phyloP scores from a whole-genome alignment of 2,888 invertebrate genomes.

The Sesia apiformis region DNA sequence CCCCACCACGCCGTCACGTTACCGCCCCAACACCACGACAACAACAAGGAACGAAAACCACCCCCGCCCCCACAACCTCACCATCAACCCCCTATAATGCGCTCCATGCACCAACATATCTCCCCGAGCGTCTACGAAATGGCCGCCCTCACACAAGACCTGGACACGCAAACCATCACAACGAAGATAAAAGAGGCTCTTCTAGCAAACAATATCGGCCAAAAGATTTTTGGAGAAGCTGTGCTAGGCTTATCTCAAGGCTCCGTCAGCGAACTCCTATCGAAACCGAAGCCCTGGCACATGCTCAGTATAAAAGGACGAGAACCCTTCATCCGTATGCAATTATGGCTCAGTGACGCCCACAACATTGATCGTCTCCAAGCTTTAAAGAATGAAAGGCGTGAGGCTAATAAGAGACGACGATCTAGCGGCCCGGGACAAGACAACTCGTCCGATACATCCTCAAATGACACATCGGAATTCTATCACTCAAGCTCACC shows the following conservation, averaged over 20 bases:
- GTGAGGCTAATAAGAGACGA: constrained; percentile 93
- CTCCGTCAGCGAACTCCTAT: constrained; percentile 96
- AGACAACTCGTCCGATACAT: constrained; percentile 91
- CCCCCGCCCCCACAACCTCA: constrained; percentile 76
- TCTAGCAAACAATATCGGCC: constrained; percentile 97
- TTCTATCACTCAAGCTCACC: constrained; percentile 90
- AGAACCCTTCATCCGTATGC: constrained; percentile 97
- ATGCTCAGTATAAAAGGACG: constrained; percentile 98
- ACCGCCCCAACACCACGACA: constrained; percentile 77
- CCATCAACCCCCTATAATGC: constrained; percentile 78
- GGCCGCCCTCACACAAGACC: constrained; percentile 96
- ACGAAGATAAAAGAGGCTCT: constrained; percentile 98
- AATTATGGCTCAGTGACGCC: constrained; percentile 96
- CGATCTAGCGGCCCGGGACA: constrained; percentile 88
- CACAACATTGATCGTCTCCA: constrained; percentile 95
- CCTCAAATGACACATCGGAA: constrained; percentile 90
- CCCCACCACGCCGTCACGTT: constrained; percentile 82
- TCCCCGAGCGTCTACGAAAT: constrained; percentile 98
- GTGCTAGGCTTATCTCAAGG: constrained; percentile 97
- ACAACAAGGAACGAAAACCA: constrained; percentile 74
- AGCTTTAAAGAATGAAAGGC: constrained; percentile 90
- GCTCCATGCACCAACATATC: constrained; percentile 87
- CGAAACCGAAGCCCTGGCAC: constrained; percentile 99
- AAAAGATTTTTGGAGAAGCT: constrained; percentile 98
- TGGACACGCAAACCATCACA: constrained; percentile 97